Percentiles rank a stretch among this genome's conserved stretches.
Evolutionary conservation across 2,888 invertebrate genomes (phyloP).

Genomic region (Meiosimyza decipiens): DNA sequence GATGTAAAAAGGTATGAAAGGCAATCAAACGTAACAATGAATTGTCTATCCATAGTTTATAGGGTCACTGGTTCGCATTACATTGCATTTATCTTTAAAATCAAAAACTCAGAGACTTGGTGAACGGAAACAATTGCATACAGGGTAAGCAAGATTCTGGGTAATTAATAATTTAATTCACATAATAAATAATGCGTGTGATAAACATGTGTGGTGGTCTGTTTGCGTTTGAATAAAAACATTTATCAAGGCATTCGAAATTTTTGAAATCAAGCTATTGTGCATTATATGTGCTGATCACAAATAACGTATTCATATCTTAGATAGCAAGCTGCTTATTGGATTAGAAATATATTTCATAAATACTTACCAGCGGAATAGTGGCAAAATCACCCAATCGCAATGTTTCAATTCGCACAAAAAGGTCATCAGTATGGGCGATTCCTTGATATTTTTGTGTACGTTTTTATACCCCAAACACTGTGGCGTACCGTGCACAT

Average conservation of each 20-base stretch:
- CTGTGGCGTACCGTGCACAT: no score
- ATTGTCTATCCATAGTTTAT: neutral
- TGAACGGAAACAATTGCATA: neutral
- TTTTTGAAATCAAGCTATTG: no score
- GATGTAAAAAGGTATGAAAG: neutral
- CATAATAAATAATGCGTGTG: slow-evolving; percentile 2
- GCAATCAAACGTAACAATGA: slow-evolving; percentile 22
- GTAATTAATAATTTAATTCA: slow-evolving; percentile 13
- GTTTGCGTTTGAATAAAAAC: neutral
- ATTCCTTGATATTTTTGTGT: no score
- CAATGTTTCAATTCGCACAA: no score
- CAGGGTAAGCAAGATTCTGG: neutral
- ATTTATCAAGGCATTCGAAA: neutral
- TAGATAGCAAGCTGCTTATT: no score
- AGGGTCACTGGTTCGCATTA: slow-evolving; percentile 1
- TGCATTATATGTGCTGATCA: no score
- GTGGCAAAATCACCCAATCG: no score
- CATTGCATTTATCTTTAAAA: slow-evolving; percentile 10
- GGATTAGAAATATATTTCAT: no score
- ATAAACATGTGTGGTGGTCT: slow-evolving; percentile 8
- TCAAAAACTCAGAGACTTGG: neutral
- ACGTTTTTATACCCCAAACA: no score
- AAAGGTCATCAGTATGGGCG: no score
- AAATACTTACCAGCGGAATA: no score
- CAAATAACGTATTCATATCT: no score